Percentiles rank a stretch among this genome's conserved stretches.
phyloP scores from a whole-genome alignment of 2,888 invertebrate genomes.

The Agrochola lota region DNA sequence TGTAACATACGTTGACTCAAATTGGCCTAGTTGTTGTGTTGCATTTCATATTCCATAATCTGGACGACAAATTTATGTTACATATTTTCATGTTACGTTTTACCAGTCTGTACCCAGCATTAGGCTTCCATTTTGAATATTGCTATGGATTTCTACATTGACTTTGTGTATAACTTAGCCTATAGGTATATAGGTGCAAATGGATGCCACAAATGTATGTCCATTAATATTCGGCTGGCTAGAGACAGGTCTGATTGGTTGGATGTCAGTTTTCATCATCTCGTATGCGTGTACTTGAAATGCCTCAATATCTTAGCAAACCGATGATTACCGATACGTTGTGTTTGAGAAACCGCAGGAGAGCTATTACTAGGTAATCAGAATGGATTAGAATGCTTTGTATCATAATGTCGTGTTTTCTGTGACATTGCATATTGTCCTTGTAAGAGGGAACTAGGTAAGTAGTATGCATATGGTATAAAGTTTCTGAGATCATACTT shows the following conservation, averaged over 20 bases:
- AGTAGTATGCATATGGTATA: too few relatives aligned
- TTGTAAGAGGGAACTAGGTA: neutral
- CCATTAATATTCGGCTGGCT: constrained; percentile 22
- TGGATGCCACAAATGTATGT: neutral
- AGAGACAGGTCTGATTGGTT: constrained; percentile 19
- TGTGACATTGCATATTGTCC: neutral
- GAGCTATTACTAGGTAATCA: neutral
- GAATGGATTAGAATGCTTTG: neutral
- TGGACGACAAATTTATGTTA: too few relatives aligned
- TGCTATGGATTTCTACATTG: too few relatives aligned
- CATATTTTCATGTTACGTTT: too few relatives aligned
- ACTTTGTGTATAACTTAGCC: neutral
- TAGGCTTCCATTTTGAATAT: too few relatives aligned
- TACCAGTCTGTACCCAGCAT: too few relatives aligned
- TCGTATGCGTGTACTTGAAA: neutral
- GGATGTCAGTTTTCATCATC: constrained; percentile 10
- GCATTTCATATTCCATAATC: too few relatives aligned
- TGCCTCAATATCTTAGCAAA: constrained; percentile 5
- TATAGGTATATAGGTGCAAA: neutral
- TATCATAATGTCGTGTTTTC: neutral
- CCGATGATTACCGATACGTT: too few relatives aligned
- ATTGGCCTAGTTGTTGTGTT: too few relatives aligned
- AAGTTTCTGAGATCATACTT: too few relatives aligned
- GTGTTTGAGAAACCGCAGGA: neutral
- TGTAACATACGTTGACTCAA: too few relatives aligned